Percentiles rank a stretch among this genome's conserved stretches.
These are phyloP conservation scores for Pseudolycoriella hygida DNA, from an alignment of 2,888 invertebrate species.

Conservation along the genomic window DNA sequence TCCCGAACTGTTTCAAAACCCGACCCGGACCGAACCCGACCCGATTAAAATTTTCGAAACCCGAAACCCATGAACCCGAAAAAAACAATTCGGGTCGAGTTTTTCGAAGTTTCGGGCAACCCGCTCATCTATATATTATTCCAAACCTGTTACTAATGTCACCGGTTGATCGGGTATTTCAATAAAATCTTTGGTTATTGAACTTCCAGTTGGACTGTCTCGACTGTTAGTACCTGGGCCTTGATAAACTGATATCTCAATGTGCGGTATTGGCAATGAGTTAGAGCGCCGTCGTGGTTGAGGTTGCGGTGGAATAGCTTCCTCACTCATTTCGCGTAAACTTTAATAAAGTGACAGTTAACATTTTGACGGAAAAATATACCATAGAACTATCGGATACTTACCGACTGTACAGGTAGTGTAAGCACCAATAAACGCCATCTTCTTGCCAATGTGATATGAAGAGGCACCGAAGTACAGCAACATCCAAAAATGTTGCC, in stretches of 20 bases:
- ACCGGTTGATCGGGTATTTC: conserved; percentile 57
- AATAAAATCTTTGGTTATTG: conserved; percentile 48
- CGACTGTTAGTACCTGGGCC: conserved; percentile 37
- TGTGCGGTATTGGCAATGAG: conserved; percentile 85
- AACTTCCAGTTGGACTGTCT: conserved; percentile 27
- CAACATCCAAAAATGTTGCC: conserved; percentile 93
- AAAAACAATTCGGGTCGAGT: no score
- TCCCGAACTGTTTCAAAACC: no score
- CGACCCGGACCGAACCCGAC: no score
- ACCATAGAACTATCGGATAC: conserved; percentile 25
- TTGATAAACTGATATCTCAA: conserved; percentile 73
- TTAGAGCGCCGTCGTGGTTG: conserved; percentile 76
- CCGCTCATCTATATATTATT: no score
- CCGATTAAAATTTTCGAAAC: no score
- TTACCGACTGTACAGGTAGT: conserved; percentile 76
- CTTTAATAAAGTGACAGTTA: conserved; percentile 35
- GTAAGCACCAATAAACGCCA: conserved; percentile 92
- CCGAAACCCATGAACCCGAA: no score
- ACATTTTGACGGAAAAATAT: background rate
- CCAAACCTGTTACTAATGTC: conserved; percentile 18
- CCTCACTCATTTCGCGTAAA: conserved; percentile 73
- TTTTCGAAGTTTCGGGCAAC: no score
- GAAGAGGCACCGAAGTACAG: conserved; percentile 87
- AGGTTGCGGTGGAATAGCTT: conserved; percentile 49
- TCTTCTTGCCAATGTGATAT: conserved; percentile 97